Evolutionary conservation across 2,113 vertebrate genomes (phyloP), one percentile per base, ranked within the genome.

Genomic region (Oostethus manadensis): DNA sequence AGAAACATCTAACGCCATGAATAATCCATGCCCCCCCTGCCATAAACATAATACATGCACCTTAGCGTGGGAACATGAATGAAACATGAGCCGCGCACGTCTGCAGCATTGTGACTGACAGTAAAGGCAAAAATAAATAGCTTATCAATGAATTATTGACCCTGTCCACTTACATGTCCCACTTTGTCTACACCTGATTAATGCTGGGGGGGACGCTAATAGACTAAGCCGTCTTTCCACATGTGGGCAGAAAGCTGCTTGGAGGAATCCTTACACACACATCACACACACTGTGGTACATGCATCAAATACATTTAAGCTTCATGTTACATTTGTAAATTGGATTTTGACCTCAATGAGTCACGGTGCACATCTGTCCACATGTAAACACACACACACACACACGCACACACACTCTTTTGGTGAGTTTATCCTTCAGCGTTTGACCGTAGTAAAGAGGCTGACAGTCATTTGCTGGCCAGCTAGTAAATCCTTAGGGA

Each of bases 261-360:
- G 29, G 29, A 33, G 29, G 29, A 33, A 33, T 33, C 29, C 29
- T 33, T 7, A 33, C 29, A 6, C 29, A 33, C 29, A 6, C 29
- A 33, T 7, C 29, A 33, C 29, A 3, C 29, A 3, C 29, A 33
- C 29, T 6, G 29, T 33, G 7, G 29, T 7, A 33, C 29, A 33
- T 33, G 90, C 87, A 88, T 95, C 93, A 94, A 90, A 89, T 87
- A 87, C 86, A 90, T 88, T 89, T 83, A 86, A 90, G 91, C 91
- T 92, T 94, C 93, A 92, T 79, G 89, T 94, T 92, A 93, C 89
- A 92, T 94, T 93, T 93, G 89, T 64, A 80, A 87, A 89, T 83
- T 86, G 85, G 62, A 91, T 90, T 93, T 93, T 90, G 91, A 91
- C 92, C 89, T 65, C 89, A 84, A 86, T 84, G 90, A 87, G 89